phyloP scores from a whole-genome alignment of 2,113 vertebrate species.

The human region GRCh38 chrX:31700501-31701000 shows the following conservation, averaged over 20 bases:
- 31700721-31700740: neutral
- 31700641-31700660: neutral
- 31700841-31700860: neutral
- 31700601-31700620: neutral
- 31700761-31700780: neutral
- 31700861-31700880: slow-evolving; percentile 17
- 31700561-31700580: neutral
- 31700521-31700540: neutral
- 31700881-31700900: slow-evolving; percentile 28
- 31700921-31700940: slow-evolving; percentile 42
- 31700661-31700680: neutral
- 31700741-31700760: neutral
- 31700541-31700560: neutral
- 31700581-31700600: neutral
- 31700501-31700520: slow-evolving; percentile 2
- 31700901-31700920: slow-evolving; percentile 1
- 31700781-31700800: neutral
- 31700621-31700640: neutral
- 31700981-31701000: slow-evolving; percentile 51
- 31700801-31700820: neutral
- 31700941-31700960: slow-evolving; percentile 8
- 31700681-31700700: neutral
- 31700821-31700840: neutral
- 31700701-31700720: neutral
- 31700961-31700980: slow-evolving; percentile 56